These are phyloP conservation scores for Parasteatoda tepidariorum DNA, from an alignment of 1,140 invertebrate species.

Conservation along the genomic window DNA sequence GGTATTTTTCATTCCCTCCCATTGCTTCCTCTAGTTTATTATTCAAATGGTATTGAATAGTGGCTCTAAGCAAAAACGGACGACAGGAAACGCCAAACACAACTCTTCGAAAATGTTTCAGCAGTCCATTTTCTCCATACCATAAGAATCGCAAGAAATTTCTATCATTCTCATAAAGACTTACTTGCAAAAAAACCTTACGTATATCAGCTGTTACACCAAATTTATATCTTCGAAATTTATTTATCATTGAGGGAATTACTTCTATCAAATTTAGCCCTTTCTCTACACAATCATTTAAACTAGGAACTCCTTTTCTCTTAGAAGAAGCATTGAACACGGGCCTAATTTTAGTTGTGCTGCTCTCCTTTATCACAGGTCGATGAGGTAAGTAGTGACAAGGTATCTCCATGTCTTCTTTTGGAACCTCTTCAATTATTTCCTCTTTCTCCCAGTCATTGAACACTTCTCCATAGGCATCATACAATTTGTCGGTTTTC, in stretches of 20 bases:
- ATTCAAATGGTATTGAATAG: conserved; percentile 17
- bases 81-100: conserved; percentile 7
- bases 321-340: conserved; percentile 50
- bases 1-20: conserved; percentile 16
- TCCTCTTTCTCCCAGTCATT: background rate
- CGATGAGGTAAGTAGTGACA: conserved; percentile 63
- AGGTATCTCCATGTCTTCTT: background rate
- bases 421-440: conserved; percentile 55
- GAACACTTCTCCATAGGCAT: background rate
- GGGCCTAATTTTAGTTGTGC: conserved; percentile 30
- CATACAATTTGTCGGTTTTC: background rate
- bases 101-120: conserved; percentile 4
- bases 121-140: background rate
- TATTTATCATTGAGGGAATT: conserved; percentile 64
- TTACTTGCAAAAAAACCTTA: conserved; percentile 55
- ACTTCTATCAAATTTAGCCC: too few species aligned
- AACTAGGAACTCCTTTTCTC: background rate
- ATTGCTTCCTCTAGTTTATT: background rate
- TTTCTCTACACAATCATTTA: conserved; percentile 56
- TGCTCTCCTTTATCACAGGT: conserved; percentile 50
- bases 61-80: conserved; percentile 7
- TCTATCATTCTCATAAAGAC: conserved; percentile 11
- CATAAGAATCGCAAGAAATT: conserved; percentile 11
- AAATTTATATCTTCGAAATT: conserved; percentile 35
- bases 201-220: conserved; percentile 50